phyloP scores from a whole-genome alignment of 2,797 vertebrate genomes.

The Danio kyathit region DNA sequence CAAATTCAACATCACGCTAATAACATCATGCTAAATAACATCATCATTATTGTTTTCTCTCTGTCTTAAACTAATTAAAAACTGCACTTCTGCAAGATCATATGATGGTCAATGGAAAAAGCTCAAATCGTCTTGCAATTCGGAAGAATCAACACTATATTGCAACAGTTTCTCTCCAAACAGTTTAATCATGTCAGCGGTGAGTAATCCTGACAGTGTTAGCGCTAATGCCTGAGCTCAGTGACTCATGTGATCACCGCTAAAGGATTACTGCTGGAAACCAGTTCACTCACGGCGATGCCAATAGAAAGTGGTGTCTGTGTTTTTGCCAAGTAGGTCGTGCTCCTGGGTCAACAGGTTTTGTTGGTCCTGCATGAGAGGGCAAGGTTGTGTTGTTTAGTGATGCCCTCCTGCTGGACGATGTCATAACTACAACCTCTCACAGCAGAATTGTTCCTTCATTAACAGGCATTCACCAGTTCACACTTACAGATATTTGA shows the following conservation, averaged over 20 bases:
- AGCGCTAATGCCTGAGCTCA: conserved; percentile 27
- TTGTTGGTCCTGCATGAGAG: not conserved
- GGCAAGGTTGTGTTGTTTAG: not conserved
- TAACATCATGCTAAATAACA: not conserved
- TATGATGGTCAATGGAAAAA: not conserved
- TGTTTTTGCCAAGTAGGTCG: conserved; percentile 3
- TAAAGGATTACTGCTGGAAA: conserved; percentile 24
- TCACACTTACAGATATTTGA: too few species aligned
- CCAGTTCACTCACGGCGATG: not conserved
- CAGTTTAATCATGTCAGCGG: conserved; percentile 5
- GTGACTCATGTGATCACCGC: conserved; percentile 37
- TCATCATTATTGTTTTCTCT: not conserved
- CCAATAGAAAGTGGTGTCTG: not conserved
- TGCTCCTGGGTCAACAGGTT: not conserved
- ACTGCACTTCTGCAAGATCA: not conserved
- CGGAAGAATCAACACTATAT: conserved; percentile 3
- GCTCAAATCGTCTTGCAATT: not conserved
- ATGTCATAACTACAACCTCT: not conserved
- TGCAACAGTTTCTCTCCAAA: conserved; percentile 27
- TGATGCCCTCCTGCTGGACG: not conserved
- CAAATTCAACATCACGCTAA: not conserved
- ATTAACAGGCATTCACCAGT: too few species aligned
- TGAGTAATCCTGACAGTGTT: conserved; percentile 27
- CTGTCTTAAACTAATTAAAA: conserved; percentile 1
- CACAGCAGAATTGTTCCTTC: not conserved